Conservation (phyloP, 1,140 invertebrate species). For the Zaprionus lachaisei region DNA sequence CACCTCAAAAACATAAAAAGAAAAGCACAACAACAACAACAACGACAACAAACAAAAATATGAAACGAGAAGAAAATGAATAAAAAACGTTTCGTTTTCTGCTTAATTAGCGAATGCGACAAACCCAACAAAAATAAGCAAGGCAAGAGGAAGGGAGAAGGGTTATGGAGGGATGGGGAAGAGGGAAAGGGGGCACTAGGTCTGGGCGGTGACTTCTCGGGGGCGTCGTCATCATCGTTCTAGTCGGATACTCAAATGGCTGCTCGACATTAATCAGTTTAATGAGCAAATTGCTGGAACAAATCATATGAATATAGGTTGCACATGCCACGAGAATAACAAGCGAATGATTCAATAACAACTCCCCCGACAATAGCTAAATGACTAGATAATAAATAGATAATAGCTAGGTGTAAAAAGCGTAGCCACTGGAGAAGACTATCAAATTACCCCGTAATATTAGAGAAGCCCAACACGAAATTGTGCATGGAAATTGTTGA, state of each 20-base stretch:
- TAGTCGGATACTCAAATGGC: constrained; percentile 28
- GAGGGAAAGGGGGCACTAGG: neutral
- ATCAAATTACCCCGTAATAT: no score
- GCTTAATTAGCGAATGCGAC: constrained; percentile 77
- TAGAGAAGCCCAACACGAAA: no score
- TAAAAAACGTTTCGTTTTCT: constrained; percentile 49
- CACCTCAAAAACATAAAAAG: constrained; percentile 60
- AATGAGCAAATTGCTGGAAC: constrained; percentile 48
- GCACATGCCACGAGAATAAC: neutral
- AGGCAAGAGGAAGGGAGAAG: neutral
- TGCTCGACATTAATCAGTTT: constrained; percentile 49
- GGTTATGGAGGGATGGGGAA: neutral
- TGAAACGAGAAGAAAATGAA: constrained; percentile 19
- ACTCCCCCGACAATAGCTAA: neutral
- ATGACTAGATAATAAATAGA: neutral
- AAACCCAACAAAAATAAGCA: constrained; percentile 77
- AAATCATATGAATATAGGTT: constrained; percentile 12
- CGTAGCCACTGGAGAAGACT: neutral
- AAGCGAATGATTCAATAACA: constrained; percentile 6
- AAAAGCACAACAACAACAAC: constrained; percentile 15
- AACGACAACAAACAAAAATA: constrained; percentile 49
- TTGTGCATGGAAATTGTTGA: neutral
- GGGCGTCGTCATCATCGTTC: neutral
- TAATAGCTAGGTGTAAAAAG: neutral
- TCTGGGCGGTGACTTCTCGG: neutral